A percentile compares a stretch with the other conserved stretches of the same genome.
Conservation (phyloP, 2,888 invertebrate species). For the Cyrtodaria siliqua region DNA sequence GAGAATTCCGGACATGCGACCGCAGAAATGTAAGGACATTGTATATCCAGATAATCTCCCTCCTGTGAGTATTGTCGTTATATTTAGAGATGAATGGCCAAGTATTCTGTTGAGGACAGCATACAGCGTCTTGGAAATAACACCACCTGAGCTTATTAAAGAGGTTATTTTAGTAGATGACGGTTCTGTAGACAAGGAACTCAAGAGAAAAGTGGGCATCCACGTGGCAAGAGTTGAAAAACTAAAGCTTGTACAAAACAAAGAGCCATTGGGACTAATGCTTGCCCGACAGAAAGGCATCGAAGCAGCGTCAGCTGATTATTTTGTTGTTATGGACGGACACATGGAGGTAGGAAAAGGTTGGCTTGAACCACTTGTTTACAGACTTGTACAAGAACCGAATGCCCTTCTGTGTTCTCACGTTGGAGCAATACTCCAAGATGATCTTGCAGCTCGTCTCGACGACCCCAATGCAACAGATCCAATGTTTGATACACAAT, state of each 20-base stretch:
- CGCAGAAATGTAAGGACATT: conserved; percentile 18
- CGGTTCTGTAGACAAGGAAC: conserved; percentile 32
- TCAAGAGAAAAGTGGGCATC: conserved; percentile 29
- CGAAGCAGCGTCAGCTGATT: conserved; percentile 33
- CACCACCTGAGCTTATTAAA: conserved; percentile 34
- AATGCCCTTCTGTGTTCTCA: conserved; percentile 54
- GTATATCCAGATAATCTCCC: conserved; percentile 43
- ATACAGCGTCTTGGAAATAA: conserved; percentile 44
- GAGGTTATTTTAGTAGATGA: conserved; percentile 53
- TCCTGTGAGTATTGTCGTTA: conserved; percentile 39
- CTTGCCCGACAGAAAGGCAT: conserved; percentile 50
- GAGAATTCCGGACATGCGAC: conserved; percentile 41
- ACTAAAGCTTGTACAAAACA: conserved; percentile 23
- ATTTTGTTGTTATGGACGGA: conserved; percentile 51
- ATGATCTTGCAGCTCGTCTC: conserved; percentile 30
- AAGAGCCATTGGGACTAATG: conserved; percentile 42
- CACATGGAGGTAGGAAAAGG: conserved; percentile 51
- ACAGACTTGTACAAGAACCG: conserved; percentile 40
- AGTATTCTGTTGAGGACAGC: conserved; percentile 46
- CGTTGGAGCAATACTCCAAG: conserved; percentile 48
- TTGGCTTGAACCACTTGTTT: conserved; percentile 48
- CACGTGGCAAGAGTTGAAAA: conserved; percentile 36
- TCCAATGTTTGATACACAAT: conserved; percentile 29
- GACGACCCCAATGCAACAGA: background rate
- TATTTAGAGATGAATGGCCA: conserved; percentile 54